Percentiles rank a stretch among this genome's conserved stretches.
Evolutionary conservation across 2,113 vertebrate species (phyloP).

Genomic region (Scopus umbretta): DNA sequence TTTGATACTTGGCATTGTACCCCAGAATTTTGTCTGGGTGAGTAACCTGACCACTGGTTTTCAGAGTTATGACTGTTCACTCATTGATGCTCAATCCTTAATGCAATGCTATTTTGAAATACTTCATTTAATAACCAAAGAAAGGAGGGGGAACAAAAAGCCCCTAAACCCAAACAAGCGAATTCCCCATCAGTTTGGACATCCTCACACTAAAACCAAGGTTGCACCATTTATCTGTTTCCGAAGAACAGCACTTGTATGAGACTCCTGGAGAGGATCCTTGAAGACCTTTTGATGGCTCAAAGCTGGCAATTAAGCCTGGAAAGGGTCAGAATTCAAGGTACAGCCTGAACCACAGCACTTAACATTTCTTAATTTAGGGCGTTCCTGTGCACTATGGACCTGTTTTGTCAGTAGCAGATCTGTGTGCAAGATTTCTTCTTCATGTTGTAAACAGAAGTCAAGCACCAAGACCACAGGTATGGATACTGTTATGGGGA

Average conservation of each 20-base stretch:
- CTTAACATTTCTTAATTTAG: background rate
- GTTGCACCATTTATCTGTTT: background rate
- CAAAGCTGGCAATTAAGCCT: background rate
- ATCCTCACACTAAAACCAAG: background rate
- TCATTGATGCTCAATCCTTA: background rate
- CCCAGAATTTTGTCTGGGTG: background rate
- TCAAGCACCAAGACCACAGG: background rate
- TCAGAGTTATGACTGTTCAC: background rate
- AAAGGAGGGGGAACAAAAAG: background rate
- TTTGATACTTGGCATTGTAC: background rate
- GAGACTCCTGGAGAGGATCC: background rate
- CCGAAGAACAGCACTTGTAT: background rate
- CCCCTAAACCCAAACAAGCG: background rate
- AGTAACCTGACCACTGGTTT: background rate
- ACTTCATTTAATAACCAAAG: background rate
- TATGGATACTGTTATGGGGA: background rate
- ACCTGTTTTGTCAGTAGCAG: background rate
- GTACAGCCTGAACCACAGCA: background rate
- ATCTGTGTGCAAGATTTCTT: background rate
- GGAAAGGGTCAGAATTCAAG: background rate
- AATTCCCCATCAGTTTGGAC: background rate
- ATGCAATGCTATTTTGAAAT: background rate
- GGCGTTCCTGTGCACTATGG: background rate
- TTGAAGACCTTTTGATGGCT: background rate
- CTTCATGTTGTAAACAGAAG: background rate